These are phyloP conservation scores for Thymelicus lineola DNA, from an alignment of 2,888 invertebrate genomes.

Conservation along the genomic window DNA sequence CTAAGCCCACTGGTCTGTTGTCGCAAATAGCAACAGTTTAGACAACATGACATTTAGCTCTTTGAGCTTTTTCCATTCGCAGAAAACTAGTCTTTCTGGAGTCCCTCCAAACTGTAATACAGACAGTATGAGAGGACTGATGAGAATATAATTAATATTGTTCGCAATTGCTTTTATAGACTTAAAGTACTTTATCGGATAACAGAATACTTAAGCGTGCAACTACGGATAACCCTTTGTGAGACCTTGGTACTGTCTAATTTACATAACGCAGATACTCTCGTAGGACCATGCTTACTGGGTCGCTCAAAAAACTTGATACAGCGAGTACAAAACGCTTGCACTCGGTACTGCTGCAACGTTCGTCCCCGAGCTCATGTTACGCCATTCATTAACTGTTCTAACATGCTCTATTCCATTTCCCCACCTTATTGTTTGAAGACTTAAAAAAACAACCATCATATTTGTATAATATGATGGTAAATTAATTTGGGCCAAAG, in stretches of 20 bases:
- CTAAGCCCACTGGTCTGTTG: too few species aligned
- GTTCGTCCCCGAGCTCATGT: slow-evolving; percentile 31
- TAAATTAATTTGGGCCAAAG: background rate
- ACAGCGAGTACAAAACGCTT: slow-evolving; percentile 39
- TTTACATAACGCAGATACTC: slow-evolving; percentile 35
- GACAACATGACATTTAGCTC: too few species aligned
- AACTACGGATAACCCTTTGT: slow-evolving; percentile 20
- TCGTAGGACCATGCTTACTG: slow-evolving; percentile 25
- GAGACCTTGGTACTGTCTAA: slow-evolving; percentile 36
- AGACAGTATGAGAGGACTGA: too few species aligned
- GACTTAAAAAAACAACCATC: background rate
- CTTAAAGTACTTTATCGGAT: slow-evolving; percentile 22
- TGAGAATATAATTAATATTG: background rate
- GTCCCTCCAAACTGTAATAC: too few species aligned
- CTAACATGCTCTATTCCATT: slow-evolving; percentile 12
- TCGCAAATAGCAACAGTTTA: too few species aligned
- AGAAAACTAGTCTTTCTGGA: background rate
- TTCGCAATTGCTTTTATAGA: slow-evolving; percentile 14
- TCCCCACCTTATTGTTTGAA: slow-evolving; percentile 11
- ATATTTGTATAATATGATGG: background rate
- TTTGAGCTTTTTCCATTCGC: too few species aligned
- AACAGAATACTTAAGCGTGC: background rate
- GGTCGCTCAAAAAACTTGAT: slow-evolving; percentile 21
- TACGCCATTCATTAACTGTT: slow-evolving; percentile 26
- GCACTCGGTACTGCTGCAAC: slow-evolving; percentile 28